These are phyloP conservation scores for Petaurus breviceps DNA, from an alignment of 2,113 vertebrate species.

Conservation along the genomic window DNA sequence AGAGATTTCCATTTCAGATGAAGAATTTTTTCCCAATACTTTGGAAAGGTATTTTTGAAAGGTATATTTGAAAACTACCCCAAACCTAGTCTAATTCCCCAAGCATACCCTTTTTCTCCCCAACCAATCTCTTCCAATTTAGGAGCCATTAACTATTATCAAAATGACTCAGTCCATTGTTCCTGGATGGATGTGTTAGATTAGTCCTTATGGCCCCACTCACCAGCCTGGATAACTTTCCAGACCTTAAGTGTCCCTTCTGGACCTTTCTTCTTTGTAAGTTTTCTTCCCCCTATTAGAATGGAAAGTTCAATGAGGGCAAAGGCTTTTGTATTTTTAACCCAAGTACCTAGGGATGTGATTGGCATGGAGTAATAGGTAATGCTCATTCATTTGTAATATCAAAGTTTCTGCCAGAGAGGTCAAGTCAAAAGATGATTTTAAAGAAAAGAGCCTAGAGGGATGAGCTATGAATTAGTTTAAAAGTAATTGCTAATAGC, in stretches of 20 bases:
- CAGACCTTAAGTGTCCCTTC: background rate
- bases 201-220: background rate
- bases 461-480: background rate
- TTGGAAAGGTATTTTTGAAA: background rate
- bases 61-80: too few relatives aligned
- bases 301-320: background rate
- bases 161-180: background rate
- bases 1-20: background rate
- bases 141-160: background rate
- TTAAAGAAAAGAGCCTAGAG: background rate
- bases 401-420: background rate
- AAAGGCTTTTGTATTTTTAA: background rate
- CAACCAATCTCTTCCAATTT: background rate
- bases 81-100: too few relatives aligned
- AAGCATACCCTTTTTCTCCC: too few relatives aligned
- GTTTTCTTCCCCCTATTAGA: background rate
- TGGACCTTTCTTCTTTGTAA: background rate
- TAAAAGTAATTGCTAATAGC: background rate
- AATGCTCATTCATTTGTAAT: background rate
- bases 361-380: too few relatives aligned
- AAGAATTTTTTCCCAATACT: background rate
- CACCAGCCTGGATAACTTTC: background rate
- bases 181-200: background rate
- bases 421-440: background rate
- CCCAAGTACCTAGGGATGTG: background rate